These are phyloP conservation scores for Galerucella nymphaeae DNA, from an alignment of 2,888 invertebrate species.

Conservation along the genomic window DNA sequence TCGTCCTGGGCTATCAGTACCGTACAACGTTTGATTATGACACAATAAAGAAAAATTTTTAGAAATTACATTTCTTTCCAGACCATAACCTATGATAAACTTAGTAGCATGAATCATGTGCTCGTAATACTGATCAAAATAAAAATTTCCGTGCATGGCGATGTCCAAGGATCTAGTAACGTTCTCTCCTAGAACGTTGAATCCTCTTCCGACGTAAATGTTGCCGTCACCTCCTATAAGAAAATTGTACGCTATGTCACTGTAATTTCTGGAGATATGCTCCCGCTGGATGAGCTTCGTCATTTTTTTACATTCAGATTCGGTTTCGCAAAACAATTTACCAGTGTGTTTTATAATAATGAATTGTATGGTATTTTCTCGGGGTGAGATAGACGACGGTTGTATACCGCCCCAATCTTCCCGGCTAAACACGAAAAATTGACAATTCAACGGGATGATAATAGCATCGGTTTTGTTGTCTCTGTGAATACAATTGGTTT, in stretches of 20 bases:
- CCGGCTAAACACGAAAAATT: not conserved
- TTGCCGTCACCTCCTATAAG: conserved; percentile 80
- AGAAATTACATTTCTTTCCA: conserved; percentile 61
- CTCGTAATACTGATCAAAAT: conserved; percentile 51
- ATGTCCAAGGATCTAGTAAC: conserved; percentile 42
- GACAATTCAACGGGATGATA: too few species aligned
- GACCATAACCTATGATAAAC: conserved; percentile 63
- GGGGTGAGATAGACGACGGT: conserved; percentile 50
- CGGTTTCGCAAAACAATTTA: conserved; percentile 64
- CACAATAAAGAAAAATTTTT: conserved; percentile 66
- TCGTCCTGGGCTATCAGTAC: conserved; percentile 22
- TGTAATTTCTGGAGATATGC: conserved; percentile 53
- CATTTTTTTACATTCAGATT: conserved; percentile 65
- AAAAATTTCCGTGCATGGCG: conserved; percentile 47
- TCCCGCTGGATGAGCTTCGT: conserved; percentile 66
- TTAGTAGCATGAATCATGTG: conserved; percentile 65
- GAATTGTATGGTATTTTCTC: conserved; percentile 30
- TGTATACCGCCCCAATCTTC: conserved; percentile 72
- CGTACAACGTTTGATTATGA: conserved; percentile 66
- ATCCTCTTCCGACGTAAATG: conserved; percentile 75
- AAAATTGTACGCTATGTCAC: conserved; percentile 67
- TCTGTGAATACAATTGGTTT: not conserved
- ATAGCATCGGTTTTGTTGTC: not conserved
- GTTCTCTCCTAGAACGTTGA: conserved; percentile 52
- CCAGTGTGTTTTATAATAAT: conserved; percentile 67